These are phyloP conservation scores for Oscheius myriophilus DNA, from an alignment of 2,888 invertebrate species.

Conservation along the genomic window DNA sequence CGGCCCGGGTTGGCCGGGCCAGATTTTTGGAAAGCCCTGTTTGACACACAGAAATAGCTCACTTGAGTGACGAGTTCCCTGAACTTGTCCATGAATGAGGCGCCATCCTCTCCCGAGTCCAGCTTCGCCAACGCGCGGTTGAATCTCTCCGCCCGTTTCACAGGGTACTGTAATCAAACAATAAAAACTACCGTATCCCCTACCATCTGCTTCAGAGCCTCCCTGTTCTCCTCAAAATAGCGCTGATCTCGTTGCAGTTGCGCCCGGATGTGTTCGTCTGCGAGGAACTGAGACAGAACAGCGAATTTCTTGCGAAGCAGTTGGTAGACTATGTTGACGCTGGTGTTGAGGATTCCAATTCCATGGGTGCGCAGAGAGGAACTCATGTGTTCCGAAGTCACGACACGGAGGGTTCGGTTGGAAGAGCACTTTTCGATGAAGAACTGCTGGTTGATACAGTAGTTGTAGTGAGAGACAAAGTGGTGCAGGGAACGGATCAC, in stretches of 20 bases:
- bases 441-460: slow-evolving; percentile 81
- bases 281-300: slow-evolving; percentile 94
- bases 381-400: slow-evolving; percentile 91
- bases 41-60: slow-evolving; percentile 74
- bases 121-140: slow-evolving; percentile 88
- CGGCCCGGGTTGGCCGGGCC: too few relatives aligned
- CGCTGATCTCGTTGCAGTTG: slow-evolving; percentile 82
- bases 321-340: slow-evolving; percentile 75
- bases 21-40: too few relatives aligned
- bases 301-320: slow-evolving; percentile 86
- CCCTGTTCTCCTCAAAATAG: slow-evolving; percentile 82
- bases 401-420: slow-evolving; percentile 92
- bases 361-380: slow-evolving; percentile 81
- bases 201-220: slow-evolving; percentile 77
- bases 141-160: slow-evolving; percentile 91
- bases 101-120: slow-evolving; percentile 83
- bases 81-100: slow-evolving; percentile 91
- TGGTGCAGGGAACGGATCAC: slow-evolving; percentile 95
- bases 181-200: neutral
- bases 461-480: slow-evolving; percentile 90
- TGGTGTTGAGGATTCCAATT: slow-evolving; percentile 50
- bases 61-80: slow-evolving; percentile 90
- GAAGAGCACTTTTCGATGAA: slow-evolving; percentile 90
- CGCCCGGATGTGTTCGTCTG: slow-evolving; percentile 96
- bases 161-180: slow-evolving; percentile 76